A percentile compares a stretch with the other conserved stretches of the same genome.
Conservation (phyloP, 2,797 vertebrate species). For the Rhinogobio ventralis region DNA sequence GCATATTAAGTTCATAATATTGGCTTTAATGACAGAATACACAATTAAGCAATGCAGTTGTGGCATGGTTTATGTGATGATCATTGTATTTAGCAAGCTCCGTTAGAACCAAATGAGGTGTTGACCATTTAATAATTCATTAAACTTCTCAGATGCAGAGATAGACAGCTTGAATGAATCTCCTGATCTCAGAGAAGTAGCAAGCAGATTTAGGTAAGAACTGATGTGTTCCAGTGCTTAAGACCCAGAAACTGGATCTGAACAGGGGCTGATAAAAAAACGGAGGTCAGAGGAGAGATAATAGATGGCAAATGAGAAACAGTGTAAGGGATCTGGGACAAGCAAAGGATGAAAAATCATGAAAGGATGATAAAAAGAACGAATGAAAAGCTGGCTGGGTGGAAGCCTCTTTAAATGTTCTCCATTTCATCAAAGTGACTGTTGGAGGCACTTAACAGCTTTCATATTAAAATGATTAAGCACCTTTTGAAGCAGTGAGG, state of each 20-base stretch:
- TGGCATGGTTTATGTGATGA: constrained; percentile 24
- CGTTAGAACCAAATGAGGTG: constrained; percentile 13
- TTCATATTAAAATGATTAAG: constrained; percentile 84
- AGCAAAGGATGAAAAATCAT: constrained; percentile 69
- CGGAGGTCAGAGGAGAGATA: constrained; percentile 48
- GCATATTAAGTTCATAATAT: background rate
- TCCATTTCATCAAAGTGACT: constrained; percentile 80
- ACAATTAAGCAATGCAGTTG: background rate
- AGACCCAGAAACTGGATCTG: background rate
- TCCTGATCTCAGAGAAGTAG: background rate
- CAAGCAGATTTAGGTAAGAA: constrained; percentile 12
- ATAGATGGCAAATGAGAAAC: constrained; percentile 68
- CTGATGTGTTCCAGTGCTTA: background rate
- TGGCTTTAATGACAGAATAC: constrained; percentile 6
- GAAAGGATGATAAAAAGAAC: constrained; percentile 78
- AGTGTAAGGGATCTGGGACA: constrained; percentile 63
- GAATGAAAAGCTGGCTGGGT: constrained; percentile 75
- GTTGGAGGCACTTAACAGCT: constrained; percentile 81
- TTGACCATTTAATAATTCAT: constrained; percentile 35
- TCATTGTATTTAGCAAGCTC: constrained; percentile 13
- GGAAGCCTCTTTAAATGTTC: constrained; percentile 62
- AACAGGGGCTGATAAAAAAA: constrained; percentile 57
- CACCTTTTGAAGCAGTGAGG: constrained; percentile 76
- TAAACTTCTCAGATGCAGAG: constrained; percentile 27
- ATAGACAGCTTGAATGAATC: constrained; percentile 13